Base-by-base conservation (phyloP, 2,113 vertebrate species). In the Nanorana parkeri region DNA sequence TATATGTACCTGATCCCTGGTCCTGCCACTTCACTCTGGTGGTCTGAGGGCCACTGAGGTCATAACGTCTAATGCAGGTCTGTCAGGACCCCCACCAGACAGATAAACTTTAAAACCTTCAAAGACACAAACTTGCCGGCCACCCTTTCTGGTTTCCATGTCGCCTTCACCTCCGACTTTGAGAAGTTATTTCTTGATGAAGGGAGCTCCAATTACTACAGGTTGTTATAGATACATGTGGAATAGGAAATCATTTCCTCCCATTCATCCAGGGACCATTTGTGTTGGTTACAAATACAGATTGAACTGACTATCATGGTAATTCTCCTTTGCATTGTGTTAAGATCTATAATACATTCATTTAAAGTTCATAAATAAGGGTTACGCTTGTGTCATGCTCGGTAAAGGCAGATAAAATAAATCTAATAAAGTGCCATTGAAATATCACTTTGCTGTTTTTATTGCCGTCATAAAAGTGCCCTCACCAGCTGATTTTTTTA, bases 191-290 rank as follows among this genome's bases (percentile, higher is more conserved):
- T 85, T 20, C 55, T 66, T 10, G 75, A 85, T 79, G 69, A 89
- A 73, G 61, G 87, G 88, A 86, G 87, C 84, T 88, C 84, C 73
- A 71, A 84, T 77, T 86, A 85, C 89, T 89, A 84, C 87, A 87
- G 88, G 91, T 93, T 87, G 91, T 90, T 89, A 93, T 92, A 92
- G 92, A 90, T 91, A 93, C 91, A 24, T 55, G 85, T 85, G 84
- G 88, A 84, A 85, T 87, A 87, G 26, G 89, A 90, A 87, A 87
- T 90, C 90, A 94, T 94, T 93, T 94, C 93, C 93, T 93, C 92
- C 81, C 86, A 89, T 91, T 91, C 90, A 89, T 92, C 92, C 91
- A 84, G 89, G 86, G 81, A 93, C 92, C 89, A 80, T 87, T 87
- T 89, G 84, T 87, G 89, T 88, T 77, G 83, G 92, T 90, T 87